Percentiles rank a stretch among this genome's conserved stretches.
These are phyloP conservation scores for Struthio camelus DNA, from an alignment of 2,113 vertebrate genomes.

Conservation along the genomic window DNA sequence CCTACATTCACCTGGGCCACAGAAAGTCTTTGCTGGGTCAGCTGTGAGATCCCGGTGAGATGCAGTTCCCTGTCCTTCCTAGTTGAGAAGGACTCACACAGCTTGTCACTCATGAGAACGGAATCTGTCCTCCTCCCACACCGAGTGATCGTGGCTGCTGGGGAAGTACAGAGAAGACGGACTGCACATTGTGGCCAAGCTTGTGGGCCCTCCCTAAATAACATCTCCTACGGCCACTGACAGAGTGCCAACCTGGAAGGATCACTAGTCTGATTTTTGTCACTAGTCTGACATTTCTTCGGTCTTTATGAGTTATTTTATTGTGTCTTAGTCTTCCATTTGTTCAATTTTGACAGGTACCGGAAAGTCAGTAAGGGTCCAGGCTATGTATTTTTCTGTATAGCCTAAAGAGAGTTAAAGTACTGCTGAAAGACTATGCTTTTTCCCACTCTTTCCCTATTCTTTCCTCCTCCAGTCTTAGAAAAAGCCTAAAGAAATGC, in stretches of 20 bases:
- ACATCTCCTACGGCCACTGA: neutral
- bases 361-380: neutral
- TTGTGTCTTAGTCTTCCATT: neutral
- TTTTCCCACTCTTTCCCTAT: neutral
- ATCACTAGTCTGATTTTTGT: neutral
- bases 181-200: neutral
- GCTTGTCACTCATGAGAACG: neutral
- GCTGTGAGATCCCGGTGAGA: neutral
- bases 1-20: neutral
- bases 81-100: neutral
- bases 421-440: too few species aligned
- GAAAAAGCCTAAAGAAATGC: neutral
- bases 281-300: neutral
- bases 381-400: too few species aligned
- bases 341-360: neutral
- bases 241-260: neutral
- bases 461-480: neutral
- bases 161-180: neutral
- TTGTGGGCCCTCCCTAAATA: neutral
- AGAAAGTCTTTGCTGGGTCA: neutral
- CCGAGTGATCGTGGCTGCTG: neutral
- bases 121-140: neutral
- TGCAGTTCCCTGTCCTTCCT: neutral
- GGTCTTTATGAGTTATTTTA: neutral
- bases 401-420: too few species aligned